phyloP scores from a whole-genome alignment of 30 jellyfish, hydroid and myxozoan genomes.

The Aurelia sp. region DNA sequence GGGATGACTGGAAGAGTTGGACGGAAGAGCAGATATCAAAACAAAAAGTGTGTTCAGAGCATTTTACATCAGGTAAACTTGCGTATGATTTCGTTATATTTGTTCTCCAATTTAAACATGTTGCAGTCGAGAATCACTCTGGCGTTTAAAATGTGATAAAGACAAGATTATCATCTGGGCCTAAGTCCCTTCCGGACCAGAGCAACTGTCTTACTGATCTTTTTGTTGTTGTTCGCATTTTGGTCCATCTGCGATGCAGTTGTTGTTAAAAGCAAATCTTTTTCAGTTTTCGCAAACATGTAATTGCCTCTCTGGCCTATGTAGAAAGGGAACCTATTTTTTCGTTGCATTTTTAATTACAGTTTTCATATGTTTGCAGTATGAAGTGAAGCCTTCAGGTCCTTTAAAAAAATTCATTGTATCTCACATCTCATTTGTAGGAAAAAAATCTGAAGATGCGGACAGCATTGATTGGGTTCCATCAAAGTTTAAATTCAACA shows the following conservation, averaged over 20 bases:
- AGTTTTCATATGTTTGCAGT: not conserved
- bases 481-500: constrained; percentile 26
- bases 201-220: too few relatives aligned
- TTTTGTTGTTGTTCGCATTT: too few relatives aligned
- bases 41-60: constrained; percentile 42
- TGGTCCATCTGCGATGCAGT: too few relatives aligned
- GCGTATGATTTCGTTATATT: not conserved
- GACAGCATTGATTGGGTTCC: constrained; percentile 26
- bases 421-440: not conserved
- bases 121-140: not conserved
- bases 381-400: too few relatives aligned
- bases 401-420: not conserved
- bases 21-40: constrained; percentile 46
- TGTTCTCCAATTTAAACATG: not conserved
- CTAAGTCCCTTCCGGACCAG: too few relatives aligned
- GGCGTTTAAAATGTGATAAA: not conserved
- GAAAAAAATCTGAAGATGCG: constrained; percentile 27
- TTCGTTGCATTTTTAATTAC: too few relatives aligned
- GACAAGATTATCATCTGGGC: too few relatives aligned
- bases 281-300: too few relatives aligned
- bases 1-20: constrained; percentile 57
- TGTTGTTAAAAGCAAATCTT: too few relatives aligned
- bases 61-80: constrained; percentile 48
- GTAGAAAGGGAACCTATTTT: too few relatives aligned
- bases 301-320: too few relatives aligned